Evolutionary conservation across 2,797 vertebrate species (phyloP).

Genomic region (Neosalanx taihuensis): DNA sequence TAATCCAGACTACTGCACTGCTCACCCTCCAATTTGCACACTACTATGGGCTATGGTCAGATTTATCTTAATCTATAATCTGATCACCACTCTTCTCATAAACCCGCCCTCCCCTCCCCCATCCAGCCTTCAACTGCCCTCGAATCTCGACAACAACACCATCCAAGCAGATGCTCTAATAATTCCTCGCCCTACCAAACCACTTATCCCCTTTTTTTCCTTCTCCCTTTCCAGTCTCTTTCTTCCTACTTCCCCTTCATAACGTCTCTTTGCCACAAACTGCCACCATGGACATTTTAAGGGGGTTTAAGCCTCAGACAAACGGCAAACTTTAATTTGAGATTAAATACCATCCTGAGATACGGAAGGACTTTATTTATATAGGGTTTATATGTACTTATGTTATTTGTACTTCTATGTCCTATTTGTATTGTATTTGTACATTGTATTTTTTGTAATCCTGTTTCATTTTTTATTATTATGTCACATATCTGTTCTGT

Average conservation of each 20-base stretch:
- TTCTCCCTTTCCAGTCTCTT: neutral
- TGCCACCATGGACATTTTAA: slow-evolving; percentile 6
- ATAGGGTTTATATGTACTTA: no score
- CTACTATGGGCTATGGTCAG: slow-evolving; percentile 19
- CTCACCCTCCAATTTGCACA: slow-evolving; percentile 23
- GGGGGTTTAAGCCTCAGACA: slow-evolving; percentile 7
- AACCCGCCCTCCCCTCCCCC: slow-evolving; percentile 2
- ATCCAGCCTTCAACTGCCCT: slow-evolving; percentile 1
- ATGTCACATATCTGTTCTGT: no score
- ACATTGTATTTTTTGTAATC: no score
- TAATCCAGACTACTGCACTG: slow-evolving; percentile 48
- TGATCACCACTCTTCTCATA: slow-evolving; percentile 12
- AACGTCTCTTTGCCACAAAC: slow-evolving; percentile 17
- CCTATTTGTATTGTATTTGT: no score
- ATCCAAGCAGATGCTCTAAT: slow-evolving; percentile 33
- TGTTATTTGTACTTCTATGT: no score
- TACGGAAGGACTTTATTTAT: neutral
- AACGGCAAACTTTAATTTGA: slow-evolving; percentile 2
- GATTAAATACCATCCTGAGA: neutral
- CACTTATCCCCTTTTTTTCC: neutral
- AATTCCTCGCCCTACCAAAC: neutral
- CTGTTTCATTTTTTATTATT: no score
- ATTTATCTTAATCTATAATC: slow-evolving; percentile 41
- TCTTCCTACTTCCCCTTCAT: neutral
- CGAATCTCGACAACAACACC: slow-evolving; percentile 13